These are phyloP conservation scores for Drosophila quadrilineata DNA, from an alignment of 1,140 invertebrate genomes.

Conservation along the genomic window DNA sequence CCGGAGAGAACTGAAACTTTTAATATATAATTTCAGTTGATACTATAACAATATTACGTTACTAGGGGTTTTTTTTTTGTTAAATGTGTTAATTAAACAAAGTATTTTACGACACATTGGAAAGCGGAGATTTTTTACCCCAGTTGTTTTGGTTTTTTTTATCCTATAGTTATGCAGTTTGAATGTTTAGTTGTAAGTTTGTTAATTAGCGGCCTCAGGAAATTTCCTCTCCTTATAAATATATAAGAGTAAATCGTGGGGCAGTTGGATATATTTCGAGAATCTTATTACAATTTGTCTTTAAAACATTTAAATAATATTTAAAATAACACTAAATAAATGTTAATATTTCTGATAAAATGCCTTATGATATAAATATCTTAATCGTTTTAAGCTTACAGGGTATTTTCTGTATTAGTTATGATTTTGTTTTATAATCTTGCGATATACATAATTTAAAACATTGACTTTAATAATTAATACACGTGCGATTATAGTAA, in stretches of 20 bases:
- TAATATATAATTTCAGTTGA: background rate
- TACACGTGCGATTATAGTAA: slow-evolving; percentile 7
- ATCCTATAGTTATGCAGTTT: background rate
- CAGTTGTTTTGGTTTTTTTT: background rate
- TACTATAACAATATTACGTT: slow-evolving; percentile 20
- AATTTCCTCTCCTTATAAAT: too few species aligned
- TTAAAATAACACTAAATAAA: too few species aligned
- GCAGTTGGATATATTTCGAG: too few species aligned
- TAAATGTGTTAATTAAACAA: slow-evolving; percentile 58
- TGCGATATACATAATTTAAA: slow-evolving; percentile 7
- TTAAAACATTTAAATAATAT: too few species aligned
- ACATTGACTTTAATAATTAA: slow-evolving; percentile 7
- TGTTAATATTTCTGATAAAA: too few species aligned
- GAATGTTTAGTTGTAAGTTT: too few species aligned
- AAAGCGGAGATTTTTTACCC: background rate
- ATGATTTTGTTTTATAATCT: background rate
- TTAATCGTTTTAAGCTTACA: too few species aligned
- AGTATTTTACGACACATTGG: slow-evolving; percentile 14
- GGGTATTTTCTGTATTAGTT: background rate
- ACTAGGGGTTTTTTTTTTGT: slow-evolving; percentile 29
- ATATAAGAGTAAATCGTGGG: too few species aligned
- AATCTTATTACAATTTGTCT: too few species aligned
- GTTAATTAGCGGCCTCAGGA: too few species aligned
- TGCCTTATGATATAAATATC: too few species aligned
- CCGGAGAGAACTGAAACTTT: background rate